Evolutionary conservation across 2,797 vertebrate genomes (phyloP), one percentile per base, ranked within the genome.

Genomic region (Cirrhinus molitorella): DNA sequence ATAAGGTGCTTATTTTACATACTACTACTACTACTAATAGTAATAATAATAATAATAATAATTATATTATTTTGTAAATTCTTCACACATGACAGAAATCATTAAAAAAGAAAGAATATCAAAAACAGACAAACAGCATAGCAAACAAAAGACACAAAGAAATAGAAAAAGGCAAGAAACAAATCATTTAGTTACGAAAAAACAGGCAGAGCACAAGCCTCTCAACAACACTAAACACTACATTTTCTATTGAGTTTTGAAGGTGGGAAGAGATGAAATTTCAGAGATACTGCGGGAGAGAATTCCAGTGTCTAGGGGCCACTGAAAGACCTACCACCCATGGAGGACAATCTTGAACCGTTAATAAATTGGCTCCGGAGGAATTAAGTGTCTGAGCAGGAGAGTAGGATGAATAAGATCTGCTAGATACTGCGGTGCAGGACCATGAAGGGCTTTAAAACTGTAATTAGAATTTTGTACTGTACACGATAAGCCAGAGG

Each of bases 301-400:
- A 71, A 57, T 47, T 61, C 14, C 16, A 28, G 37, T 80, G 78
- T 80, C 66, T 70, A 57, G 37, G 65, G 66, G 51, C 53, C 53
- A 81, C 67, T 72, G 53, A 81, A 81, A 63, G 68, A 81, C 40
- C 67, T 49, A 71, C 40, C 79, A 72, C 68, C 68, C 80, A 81
- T 45, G 10, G 68, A 73, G 55, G 80, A 81, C 40, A 71, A 47
- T 61, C 79, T 61, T 31, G 55, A 72, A 43, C 51, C 17, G 23
- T 59, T 71, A 57, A 81, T 81, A 81, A 81, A 72, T 71, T 80
- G 79, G 40, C 79, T 40, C 65, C 65, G n/a, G 47, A 80, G 66
- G 51, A 51, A 55, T 40, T 81, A 59, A 72, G 51, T 31, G 34
- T 79, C 77, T 67, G 63, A 79, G 47, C 77, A 37, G 79, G 40